These are phyloP conservation scores for Linepithema humile DNA, from an alignment of 1,140 invertebrate species.

Conservation along the genomic window DNA sequence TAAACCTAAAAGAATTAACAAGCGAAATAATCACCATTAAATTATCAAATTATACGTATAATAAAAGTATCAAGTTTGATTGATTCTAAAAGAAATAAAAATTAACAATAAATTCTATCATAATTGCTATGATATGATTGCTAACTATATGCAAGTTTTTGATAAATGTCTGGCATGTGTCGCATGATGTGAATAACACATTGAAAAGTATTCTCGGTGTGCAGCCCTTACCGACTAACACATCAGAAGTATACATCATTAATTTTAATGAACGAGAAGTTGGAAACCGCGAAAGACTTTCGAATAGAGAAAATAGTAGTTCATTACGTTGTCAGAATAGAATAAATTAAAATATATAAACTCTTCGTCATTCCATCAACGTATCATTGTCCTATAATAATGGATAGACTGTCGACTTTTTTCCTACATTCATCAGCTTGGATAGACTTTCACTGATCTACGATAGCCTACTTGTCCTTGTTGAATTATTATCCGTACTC, in stretches of 20 bases:
- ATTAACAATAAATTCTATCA: neutral
- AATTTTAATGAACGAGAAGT: constrained; percentile 34
- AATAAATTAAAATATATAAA: constrained; percentile 15
- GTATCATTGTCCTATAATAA: constrained; percentile 12
- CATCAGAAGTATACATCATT: constrained; percentile 26
- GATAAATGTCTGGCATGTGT: neutral
- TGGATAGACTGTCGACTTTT: constrained; percentile 18
- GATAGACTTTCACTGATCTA: constrained; percentile 50
- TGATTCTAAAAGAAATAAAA: neutral
- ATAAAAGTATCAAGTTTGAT: neutral
- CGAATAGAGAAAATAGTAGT: neutral
- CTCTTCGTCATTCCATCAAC: neutral
- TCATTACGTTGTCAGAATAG: neutral
- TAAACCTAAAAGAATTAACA: too few relatives aligned
- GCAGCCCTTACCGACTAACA: neutral
- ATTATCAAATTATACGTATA: too few relatives aligned
- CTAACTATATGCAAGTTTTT: neutral
- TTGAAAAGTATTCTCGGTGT: neutral
- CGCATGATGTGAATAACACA: neutral
- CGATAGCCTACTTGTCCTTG: constrained; percentile 35
- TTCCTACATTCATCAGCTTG: constrained; percentile 12
- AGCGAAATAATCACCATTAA: too few relatives aligned
- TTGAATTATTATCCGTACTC: constrained; percentile 22
- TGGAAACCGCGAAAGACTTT: neutral
- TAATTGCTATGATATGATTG: too few relatives aligned